A percentile compares a stretch with the other conserved stretches of the same genome.
phyloP scores from a whole-genome alignment of 1,140 invertebrate species.

The Apolygus lucorum region DNA sequence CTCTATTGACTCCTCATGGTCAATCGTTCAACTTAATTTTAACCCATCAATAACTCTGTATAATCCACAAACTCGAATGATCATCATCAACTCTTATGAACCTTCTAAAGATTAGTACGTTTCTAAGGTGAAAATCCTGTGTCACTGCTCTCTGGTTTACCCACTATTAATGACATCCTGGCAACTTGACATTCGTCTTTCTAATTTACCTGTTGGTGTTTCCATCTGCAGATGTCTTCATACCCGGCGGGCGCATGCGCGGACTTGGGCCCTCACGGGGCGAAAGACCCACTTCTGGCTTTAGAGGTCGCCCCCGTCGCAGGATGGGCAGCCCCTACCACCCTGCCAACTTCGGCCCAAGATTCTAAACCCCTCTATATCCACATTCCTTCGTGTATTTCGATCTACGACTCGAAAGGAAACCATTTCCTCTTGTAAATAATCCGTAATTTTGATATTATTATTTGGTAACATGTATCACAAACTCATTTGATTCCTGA shows the following conservation, averaged over 20 bases:
- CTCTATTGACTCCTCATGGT: no score
- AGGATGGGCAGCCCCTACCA: neutral
- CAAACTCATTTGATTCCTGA: no score
- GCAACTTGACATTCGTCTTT: neutral
- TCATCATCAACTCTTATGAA: no score
- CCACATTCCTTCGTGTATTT: no score
- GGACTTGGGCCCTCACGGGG: neutral
- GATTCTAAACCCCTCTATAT: no score
- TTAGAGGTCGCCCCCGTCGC: neutral
- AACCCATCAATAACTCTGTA: neutral
- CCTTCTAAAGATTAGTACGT: no score
- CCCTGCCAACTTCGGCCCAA: neutral
- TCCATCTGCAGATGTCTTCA: neutral
- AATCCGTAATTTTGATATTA: no score
- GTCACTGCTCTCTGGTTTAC: neutral
- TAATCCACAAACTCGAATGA: neutral
- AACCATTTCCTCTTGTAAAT: no score
- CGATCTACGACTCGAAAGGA: no score
- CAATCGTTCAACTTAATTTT: neutral
- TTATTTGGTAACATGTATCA: no score
- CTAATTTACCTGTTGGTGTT: neutral
- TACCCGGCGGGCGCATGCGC: neutral
- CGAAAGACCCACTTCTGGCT: neutral
- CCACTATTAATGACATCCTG: neutral
- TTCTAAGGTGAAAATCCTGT: neutral